A percentile compares a stretch with the other conserved stretches of the same genome.
phyloP scores from a whole-genome alignment of 2,888 invertebrate species.

The Heliconius sara region DNA sequence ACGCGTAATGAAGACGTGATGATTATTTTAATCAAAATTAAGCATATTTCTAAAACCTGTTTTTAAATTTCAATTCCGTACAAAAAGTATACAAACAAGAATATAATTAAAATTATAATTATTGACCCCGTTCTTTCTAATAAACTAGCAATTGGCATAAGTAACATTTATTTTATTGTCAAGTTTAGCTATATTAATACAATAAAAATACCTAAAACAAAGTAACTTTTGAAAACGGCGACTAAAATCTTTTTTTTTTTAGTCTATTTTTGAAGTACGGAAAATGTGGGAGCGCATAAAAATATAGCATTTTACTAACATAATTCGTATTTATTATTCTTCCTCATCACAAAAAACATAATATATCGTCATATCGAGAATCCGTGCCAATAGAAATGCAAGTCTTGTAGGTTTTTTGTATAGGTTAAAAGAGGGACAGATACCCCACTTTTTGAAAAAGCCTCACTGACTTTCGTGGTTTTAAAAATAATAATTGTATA shows the following conservation, averaged over 20 bases:
- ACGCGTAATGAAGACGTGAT: background rate
- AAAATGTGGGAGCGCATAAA: background rate
- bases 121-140: background rate
- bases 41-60: background rate
- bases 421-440: too few relatives aligned
- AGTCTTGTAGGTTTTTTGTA: too few relatives aligned
- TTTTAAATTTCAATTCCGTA: background rate
- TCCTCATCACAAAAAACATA: background rate
- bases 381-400: background rate
- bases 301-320: background rate
- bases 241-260: background rate
- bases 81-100: background rate
- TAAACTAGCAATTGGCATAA: background rate
- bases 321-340: background rate
- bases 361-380: conserved; percentile 1
- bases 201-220: too few relatives aligned
- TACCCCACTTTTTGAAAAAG: too few relatives aligned
- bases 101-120: background rate
- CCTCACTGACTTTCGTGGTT: too few relatives aligned
- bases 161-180: too few relatives aligned
- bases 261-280: background rate
- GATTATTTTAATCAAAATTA: background rate
- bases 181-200: too few relatives aligned
- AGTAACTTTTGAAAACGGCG: too few relatives aligned
- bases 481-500: too few relatives aligned